Percentiles rank a stretch among this genome's conserved stretches.
Evolutionary conservation across 64 coral and sea anemone species (phyloP).

Genomic region (Porites australiensis): DNA sequence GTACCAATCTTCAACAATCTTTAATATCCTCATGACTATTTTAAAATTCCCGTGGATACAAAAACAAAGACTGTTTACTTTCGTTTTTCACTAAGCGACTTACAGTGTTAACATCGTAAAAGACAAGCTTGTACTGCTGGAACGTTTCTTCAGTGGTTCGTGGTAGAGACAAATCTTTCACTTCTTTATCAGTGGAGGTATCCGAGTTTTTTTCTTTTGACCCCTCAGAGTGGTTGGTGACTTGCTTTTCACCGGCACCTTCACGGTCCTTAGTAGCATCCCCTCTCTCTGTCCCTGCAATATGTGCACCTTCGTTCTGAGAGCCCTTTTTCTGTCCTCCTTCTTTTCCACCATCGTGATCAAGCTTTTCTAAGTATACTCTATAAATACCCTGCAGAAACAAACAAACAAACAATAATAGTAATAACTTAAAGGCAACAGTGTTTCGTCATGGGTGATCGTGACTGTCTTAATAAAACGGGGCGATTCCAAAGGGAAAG

Average conservation of each 20-base stretch:
- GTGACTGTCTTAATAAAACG: too few relatives aligned
- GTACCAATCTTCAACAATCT: too few relatives aligned
- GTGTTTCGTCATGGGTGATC: too few relatives aligned
- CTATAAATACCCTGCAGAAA: conserved; percentile 63
- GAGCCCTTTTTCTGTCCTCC: neutral
- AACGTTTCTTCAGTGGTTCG: conserved; percentile 44
- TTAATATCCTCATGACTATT: too few relatives aligned
- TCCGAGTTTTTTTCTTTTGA: neutral
- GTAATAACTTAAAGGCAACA: too few relatives aligned
- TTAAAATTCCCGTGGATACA: too few relatives aligned
- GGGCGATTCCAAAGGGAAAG: too few relatives aligned
- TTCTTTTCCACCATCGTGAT: neutral
- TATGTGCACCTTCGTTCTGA: too few relatives aligned
- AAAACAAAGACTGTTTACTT: too few relatives aligned
- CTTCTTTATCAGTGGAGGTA: neutral
- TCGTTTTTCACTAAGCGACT: neutral
- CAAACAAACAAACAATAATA: neutral
- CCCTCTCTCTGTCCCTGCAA: neutral
- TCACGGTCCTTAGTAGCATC: neutral
- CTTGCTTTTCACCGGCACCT: neutral
- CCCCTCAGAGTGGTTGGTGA: neutral
- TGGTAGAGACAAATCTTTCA: neutral
- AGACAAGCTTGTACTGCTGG: conserved; percentile 52
- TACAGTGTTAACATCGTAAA: conserved; percentile 64
- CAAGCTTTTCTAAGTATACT: conserved; percentile 48